Evolutionary conservation across 2,113 vertebrate species (phyloP).

Genomic region (Strix uralensis): DNA sequence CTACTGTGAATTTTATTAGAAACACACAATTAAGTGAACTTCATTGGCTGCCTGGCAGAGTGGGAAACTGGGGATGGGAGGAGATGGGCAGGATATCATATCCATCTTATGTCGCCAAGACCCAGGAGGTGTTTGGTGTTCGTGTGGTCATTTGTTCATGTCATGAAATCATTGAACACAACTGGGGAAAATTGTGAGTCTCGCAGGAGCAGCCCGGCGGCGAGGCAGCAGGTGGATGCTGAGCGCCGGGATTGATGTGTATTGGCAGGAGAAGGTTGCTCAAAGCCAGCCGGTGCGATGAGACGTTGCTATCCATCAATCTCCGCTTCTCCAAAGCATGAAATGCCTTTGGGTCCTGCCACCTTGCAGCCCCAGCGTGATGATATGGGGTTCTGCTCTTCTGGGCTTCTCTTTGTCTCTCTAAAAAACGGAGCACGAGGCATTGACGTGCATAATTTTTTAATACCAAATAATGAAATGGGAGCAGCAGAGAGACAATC

Average conservation of each 20-base stretch:
- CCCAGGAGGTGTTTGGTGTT: neutral
- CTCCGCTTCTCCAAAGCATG: neutral
- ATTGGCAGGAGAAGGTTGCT: neutral
- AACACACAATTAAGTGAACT: neutral
- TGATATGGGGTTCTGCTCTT: neutral
- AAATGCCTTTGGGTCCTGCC: neutral
- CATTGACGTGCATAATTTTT: neutral
- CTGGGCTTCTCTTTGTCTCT: neutral
- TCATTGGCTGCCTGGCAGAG: neutral
- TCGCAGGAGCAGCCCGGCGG: neutral
- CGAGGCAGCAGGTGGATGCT: neutral
- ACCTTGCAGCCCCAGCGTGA: neutral
- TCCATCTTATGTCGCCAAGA: neutral
- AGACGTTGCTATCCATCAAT: neutral
- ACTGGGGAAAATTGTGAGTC: neutral
- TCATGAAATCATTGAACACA: neutral
- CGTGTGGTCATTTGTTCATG: fast-evolving
- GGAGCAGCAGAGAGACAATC: neutral
- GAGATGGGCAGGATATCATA: neutral
- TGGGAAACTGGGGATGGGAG: neutral
- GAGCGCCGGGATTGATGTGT: neutral
- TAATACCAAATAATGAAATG: neutral
- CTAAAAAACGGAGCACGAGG: neutral
- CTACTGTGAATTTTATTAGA: neutral
- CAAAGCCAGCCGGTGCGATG: neutral